Evolutionary conservation across 2,888 invertebrate genomes (phyloP), one percentile per base, ranked within the genome.

Genomic region (Aquatica leii): DNA sequence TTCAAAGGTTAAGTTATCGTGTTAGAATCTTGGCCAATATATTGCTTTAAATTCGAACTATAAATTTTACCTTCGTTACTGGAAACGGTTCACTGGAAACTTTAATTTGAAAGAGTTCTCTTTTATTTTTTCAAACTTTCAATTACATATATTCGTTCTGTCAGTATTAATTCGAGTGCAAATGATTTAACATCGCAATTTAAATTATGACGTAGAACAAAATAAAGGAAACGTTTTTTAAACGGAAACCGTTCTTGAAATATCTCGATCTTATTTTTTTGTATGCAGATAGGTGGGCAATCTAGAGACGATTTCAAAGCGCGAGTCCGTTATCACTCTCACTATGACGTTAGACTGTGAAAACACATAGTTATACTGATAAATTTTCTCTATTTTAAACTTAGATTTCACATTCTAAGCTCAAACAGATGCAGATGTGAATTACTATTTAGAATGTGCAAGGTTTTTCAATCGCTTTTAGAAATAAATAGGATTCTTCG

Each of bases 251-350:
- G 59, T 62, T 65, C 56, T 35, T 56, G 50, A 58, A 35, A 58
- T 62, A 55, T 50, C 31, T 11, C 59, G 55, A 53, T 12, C 51
- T 34, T 40, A 56, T 41, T 53, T 63, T 60, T 71, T 69, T 67
- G 73, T 69, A 76, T 77, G 75, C 72, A 77, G 76, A 76, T 77
- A 73, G 74, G 74, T 74, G 76, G 76, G 74, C 74, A 76, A 77
- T 77, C 75, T 74, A 76, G 73, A 76, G 74, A 74, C 76, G 77
- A 78, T 77, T 77, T 77, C 77, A 77, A 78, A 78, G 77, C 74
- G 74, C 74, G 76, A 74, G 74, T 72, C 75, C 77, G 77, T 78
- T 78, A 78, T 78, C 78, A 74, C 76, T 69, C 74, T 69, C 71
- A 69, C 71, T 69, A 67, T 65, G 69, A 62, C 61, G 57, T 68